These are phyloP conservation scores for Balearica regulorum DNA, from an alignment of 2,797 vertebrate species.

Conservation along the genomic window DNA sequence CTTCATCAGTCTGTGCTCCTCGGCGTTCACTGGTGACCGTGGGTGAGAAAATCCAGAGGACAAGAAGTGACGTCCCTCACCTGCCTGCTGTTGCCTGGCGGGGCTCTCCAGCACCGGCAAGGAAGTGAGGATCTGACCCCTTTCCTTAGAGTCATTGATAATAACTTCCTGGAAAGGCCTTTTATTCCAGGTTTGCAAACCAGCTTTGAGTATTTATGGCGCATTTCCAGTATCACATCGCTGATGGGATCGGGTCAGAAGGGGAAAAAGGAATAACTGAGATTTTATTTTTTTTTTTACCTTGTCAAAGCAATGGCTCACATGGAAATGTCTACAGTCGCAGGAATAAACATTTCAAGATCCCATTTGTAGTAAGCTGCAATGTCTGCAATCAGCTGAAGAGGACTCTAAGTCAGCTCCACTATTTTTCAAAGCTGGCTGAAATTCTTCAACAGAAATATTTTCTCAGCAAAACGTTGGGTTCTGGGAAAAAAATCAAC, in stretches of 20 bases:
- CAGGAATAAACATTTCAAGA: background rate
- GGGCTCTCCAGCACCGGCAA: background rate
- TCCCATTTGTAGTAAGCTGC: background rate
- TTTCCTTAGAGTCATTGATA: conserved; percentile 69
- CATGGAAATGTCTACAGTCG: background rate
- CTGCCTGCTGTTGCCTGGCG: background rate
- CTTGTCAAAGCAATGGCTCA: conserved; percentile 14
- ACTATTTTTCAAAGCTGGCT: conserved; percentile 1
- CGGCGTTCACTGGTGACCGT: fast-evolving
- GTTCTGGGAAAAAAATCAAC: conserved; percentile 27
- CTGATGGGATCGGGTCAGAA: conserved; percentile 47
- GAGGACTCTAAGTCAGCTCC: background rate
- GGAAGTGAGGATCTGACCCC: conserved; percentile 61
- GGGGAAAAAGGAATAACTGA: conserved; percentile 4
- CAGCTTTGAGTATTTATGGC: conserved; percentile 51
- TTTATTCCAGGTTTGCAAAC: conserved; percentile 52
- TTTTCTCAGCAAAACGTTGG: conserved; percentile 30
- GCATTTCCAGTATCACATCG: conserved; percentile 24
- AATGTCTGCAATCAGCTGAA: background rate
- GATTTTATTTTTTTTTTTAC: conserved; percentile 1
- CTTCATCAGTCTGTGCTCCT: background rate
- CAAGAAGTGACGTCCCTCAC: background rate
- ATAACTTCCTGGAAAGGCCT: conserved; percentile 72
- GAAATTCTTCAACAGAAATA: conserved; percentile 46
- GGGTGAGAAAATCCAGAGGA: background rate